Percentiles rank a stretch among this genome's conserved stretches.
Conservation (phyloP, 53 echinoderm and acorn worm genomes). For the Luidia sarsii region DNA sequence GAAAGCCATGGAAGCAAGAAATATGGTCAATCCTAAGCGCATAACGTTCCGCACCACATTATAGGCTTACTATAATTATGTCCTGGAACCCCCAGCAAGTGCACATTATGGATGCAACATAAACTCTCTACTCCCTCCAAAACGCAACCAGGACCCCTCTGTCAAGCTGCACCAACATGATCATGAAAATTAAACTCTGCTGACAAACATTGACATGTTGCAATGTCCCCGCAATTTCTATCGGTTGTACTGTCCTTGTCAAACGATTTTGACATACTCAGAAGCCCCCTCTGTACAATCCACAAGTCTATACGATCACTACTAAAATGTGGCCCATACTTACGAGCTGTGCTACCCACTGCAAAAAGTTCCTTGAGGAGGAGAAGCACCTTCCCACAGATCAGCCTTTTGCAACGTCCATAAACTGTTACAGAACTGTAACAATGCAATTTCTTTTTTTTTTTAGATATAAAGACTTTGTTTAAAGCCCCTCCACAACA, state of each 20-base stretch:
- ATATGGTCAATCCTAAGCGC: constrained; percentile 12
- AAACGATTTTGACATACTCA: constrained; percentile 5
- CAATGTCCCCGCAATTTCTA: constrained; percentile 1
- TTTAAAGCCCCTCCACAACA: no score
- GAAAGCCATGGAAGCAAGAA: constrained; percentile 49
- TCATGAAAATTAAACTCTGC: constrained; percentile 7
- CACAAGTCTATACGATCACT: background rate
- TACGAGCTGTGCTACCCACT: background rate
- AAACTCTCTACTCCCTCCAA: constrained; percentile 3
- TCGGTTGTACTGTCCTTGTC: constrained; percentile 22
- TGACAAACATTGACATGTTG: constrained; percentile 2
- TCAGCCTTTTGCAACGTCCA: background rate
- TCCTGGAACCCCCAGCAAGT: constrained; percentile 3
- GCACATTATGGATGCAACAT: constrained; percentile 24
- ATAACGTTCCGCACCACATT: constrained; percentile 22
- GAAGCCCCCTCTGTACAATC: background rate
- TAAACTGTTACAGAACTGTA: background rate
- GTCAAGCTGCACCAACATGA: background rate
- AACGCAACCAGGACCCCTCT: background rate
- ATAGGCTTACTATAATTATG: no score
- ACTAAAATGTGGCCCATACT: background rate
- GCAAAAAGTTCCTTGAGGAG: constrained; percentile 7
- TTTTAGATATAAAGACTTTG: no score
- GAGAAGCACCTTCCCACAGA: background rate
- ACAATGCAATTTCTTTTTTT: no score